Percentiles rank a stretch among this genome's conserved stretches.
Conservation (phyloP, 2,797 vertebrate genomes). For the Morelia viridis region DNA sequence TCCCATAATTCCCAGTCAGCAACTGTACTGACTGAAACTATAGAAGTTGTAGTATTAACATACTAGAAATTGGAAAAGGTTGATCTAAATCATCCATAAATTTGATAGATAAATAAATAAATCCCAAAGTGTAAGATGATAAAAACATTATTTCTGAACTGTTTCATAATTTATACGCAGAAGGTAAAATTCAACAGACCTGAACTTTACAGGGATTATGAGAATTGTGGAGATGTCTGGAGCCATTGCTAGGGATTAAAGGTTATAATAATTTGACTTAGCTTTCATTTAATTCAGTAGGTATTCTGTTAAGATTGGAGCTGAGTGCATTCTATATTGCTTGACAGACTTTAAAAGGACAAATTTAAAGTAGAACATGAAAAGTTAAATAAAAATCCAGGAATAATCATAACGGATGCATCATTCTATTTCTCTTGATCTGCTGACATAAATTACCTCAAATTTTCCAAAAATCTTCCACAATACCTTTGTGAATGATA, state of each 20-base stretch:
- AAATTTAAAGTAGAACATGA: background rate
- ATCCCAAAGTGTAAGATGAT: too few relatives aligned
- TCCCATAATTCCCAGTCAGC: too few relatives aligned
- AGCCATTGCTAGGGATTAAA: background rate
- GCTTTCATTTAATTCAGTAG: background rate
- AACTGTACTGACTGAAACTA: too few relatives aligned
- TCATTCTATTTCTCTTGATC: background rate
- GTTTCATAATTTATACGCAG: background rate
- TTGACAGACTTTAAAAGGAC: background rate
- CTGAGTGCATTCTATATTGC: background rate
- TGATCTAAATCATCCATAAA: too few relatives aligned
- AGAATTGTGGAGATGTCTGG: background rate
- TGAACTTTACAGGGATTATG: background rate
- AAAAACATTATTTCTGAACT: background rate
- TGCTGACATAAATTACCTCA: background rate
- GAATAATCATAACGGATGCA: background rate
- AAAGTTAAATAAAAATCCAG: background rate
- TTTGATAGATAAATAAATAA: too few relatives aligned
- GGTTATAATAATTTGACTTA: background rate
- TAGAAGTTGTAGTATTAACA: too few relatives aligned
- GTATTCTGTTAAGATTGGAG: background rate
- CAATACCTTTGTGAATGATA: background rate
- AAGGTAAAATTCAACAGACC: background rate
- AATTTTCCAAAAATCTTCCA: background rate
- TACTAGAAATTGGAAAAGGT: too few relatives aligned